Percentiles rank a stretch among this genome's conserved stretches.
These are phyloP conservation scores for Rhinoderma darwinii DNA, from an alignment of 2,113 vertebrate genomes.

Conservation along the genomic window DNA sequence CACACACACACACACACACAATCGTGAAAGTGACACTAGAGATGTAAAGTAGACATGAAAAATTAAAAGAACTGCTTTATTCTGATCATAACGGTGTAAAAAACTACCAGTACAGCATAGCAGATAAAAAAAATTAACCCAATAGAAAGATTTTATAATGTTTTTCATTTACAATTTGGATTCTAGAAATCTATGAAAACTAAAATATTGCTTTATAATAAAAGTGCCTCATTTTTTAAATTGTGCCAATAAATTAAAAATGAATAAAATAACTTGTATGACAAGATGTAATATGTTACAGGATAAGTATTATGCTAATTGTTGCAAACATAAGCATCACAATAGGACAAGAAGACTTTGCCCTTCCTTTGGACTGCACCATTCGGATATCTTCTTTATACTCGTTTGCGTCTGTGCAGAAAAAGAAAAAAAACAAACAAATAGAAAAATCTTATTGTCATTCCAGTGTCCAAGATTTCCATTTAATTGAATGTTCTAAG, in stretches of 20 bases:
- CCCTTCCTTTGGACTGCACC: background rate
- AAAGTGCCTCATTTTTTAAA: background rate
- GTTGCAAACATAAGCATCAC: background rate
- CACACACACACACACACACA: no score
- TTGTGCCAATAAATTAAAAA: background rate
- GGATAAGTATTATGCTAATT: background rate
- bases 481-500: background rate
- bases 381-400: slow-evolving; percentile 26
- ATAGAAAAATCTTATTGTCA: background rate
- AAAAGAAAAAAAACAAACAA: background rate
- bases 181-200: background rate
- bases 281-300: background rate
- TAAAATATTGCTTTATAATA: background rate
- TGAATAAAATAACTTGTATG: background rate
- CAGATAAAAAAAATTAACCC: background rate
- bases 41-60: background rate
- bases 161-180: background rate
- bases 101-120: background rate
- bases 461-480: no score
- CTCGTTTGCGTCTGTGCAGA: background rate
- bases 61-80: background rate
- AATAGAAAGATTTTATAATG: background rate
- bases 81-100: background rate
- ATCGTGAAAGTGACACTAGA: no score
- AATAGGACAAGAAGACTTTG: background rate